Percentiles rank a stretch among this genome's conserved stretches.
Conservation (phyloP, 2,888 invertebrate species). For the Abrostola tripartita region DNA sequence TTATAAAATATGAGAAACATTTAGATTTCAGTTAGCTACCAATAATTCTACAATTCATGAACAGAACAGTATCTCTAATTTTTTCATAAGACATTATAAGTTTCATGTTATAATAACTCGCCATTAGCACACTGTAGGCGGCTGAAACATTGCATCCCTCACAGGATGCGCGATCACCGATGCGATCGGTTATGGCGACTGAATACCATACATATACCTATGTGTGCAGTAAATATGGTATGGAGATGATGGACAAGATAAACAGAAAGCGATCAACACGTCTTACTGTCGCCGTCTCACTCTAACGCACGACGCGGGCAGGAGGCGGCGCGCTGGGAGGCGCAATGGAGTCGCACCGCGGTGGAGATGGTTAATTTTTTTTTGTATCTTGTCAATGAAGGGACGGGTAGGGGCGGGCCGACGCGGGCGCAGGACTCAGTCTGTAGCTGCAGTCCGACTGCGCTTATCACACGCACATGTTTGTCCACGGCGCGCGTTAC, state of each 20-base stretch:
- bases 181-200: constrained; percentile 80
- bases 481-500: constrained; percentile 54
- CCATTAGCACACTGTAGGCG: constrained; percentile 59
- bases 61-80: neutral
- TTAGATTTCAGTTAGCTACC: neutral
- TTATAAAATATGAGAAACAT: neutral
- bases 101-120: constrained; percentile 51
- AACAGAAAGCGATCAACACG: constrained; percentile 76
- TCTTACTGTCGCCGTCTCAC: constrained; percentile 68
- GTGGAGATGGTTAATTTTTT: constrained; percentile 82
- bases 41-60: neutral
- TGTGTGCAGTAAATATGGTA: constrained; percentile 74
- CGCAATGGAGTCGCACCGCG: constrained; percentile 63
- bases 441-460: constrained; percentile 71
- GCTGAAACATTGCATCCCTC: constrained; percentile 61
- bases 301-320: constrained; percentile 66
- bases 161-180: constrained; percentile 80
- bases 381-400: constrained; percentile 87
- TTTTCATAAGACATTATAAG: neutral
- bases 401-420: constrained; percentile 83
- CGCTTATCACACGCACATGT: constrained; percentile 71
- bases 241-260: constrained; percentile 84
- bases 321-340: constrained; percentile 80
- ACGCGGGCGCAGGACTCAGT: constrained; percentile 72
- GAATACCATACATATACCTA: constrained; percentile 64